Base-by-base conservation (phyloP, 64 coral and sea anemone species). In the Dendronephthya gigantea region DNA sequence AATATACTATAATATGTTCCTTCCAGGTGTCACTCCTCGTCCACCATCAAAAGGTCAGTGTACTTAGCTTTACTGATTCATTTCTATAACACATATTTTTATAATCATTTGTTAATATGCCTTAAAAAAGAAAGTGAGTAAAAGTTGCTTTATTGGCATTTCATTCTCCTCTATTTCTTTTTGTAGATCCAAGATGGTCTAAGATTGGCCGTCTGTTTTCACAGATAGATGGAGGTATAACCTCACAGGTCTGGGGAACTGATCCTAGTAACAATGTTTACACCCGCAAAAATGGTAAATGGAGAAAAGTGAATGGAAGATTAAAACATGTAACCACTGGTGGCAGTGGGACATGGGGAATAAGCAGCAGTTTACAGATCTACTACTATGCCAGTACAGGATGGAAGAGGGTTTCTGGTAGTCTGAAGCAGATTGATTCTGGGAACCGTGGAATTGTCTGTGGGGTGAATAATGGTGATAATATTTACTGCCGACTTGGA, bases 381-480 rank as follows among this genome's bases (percentile, higher is more conserved):
- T 35, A 40, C 17, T 82, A 82, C 81, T 45, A 40, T 23, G 23
- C 19, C 12, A 40, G 83, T 84, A 49, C 22, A 41, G 32, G 83
- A 30, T 84, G 83, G 83, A 36, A 50, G 6, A 25, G 5, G 17
- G 9, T 84, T 52, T 13, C 16, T 49, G 83, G 83, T 50, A 45
- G 19, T 5, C 43, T 84, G 6, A 62, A 62, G 7, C 83, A 84
- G 83, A 52, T 84, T 28, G 83, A 84, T 40, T 84, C 83, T 32
- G 83, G 83, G 31, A n/a, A n/a, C 16, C 43, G 39, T 84, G 83
- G 83, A 33, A 34, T 84, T 25, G 83, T 84, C 14, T 84, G 83
- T 36, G 83, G 83, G 22, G 28, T 84, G 7, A 40, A 49, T n/a
- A 84, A 35, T 27, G 36, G n/a, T 52, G 30, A 84, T 5, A 84